phyloP scores from a whole-genome alignment of 2,797 vertebrate species.

The Lepus townsendii region DNA sequence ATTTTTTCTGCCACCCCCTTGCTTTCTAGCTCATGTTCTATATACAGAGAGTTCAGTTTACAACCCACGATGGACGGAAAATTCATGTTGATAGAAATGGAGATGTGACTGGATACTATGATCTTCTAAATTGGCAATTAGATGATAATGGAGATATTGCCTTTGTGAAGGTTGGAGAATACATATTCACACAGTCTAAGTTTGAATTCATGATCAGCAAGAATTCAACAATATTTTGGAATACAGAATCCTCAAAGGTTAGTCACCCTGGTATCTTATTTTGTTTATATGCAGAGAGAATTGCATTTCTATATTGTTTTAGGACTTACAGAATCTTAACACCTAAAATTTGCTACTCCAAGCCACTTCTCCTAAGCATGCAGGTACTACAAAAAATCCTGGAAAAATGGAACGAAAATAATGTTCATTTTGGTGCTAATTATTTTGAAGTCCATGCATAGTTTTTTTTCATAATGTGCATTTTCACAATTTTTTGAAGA shows the following conservation, averaged over 20 bases:
- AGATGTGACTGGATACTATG: conserved; percentile 90
- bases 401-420: no score
- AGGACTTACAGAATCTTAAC: not conserved
- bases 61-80: conserved; percentile 86
- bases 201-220: conserved; percentile 88
- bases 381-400: no score
- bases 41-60: conserved; percentile 90
- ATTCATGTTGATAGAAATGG: conserved; percentile 88
- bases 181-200: conserved; percentile 81
- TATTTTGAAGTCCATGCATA: no score
- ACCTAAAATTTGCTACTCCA: not conserved
- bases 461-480: no score
- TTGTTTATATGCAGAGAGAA: not conserved
- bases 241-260: conserved; percentile 88
- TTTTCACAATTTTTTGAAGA: no score
- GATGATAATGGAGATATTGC: conserved; percentile 85
- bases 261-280: conserved; percentile 70
- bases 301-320: not conserved
- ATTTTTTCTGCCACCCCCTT: not conserved
- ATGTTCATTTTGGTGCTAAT: no score
- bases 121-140: conserved; percentile 93
- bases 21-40: conserved; percentile 92
- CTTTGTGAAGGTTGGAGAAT: conserved; percentile 90
- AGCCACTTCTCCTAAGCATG: not conserved
- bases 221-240: conserved; percentile 91